A percentile compares a stretch with the other conserved stretches of the same genome.
phyloP scores from a whole-genome alignment of 2,797 vertebrate species.

The Sebastiscus tertius region DNA sequence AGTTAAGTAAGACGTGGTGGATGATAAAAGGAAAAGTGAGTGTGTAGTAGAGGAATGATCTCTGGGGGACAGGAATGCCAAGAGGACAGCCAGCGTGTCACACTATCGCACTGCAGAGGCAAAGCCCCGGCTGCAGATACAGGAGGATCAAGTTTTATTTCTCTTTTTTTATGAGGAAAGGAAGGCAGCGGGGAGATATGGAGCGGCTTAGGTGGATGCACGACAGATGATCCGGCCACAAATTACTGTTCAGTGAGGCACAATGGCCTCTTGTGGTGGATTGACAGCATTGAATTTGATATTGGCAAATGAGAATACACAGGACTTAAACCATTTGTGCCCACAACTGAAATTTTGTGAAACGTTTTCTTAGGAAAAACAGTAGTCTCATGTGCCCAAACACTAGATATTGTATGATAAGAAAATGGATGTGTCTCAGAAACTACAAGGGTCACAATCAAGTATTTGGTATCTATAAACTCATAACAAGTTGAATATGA shows the following conservation, averaged over 20 bases:
- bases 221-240: conserved; percentile 24
- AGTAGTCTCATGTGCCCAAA: no score
- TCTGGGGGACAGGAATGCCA: conserved; percentile 40
- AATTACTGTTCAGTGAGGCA: conserved; percentile 26
- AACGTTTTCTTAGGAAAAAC: no score
- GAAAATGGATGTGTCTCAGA: no score
- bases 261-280: conserved; percentile 72
- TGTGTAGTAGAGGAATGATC: conserved; percentile 22
- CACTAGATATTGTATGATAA: no score
- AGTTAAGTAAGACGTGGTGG: not conserved
- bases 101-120: conserved; percentile 53
- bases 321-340: not conserved
- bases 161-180: conserved; percentile 67
- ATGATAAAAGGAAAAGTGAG: conserved; percentile 34
- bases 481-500: no score
- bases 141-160: conserved; percentile 74
- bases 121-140: conserved; percentile 57
- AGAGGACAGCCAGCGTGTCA: conserved; percentile 54
- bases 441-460: no score
- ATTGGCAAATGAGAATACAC: not conserved
- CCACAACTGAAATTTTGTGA: no score
- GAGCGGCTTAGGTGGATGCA: conserved; percentile 24
- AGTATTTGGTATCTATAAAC: no score
- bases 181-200: conserved; percentile 40
- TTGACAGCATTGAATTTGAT: conserved; percentile 12